Base-by-base conservation (phyloP, 2,888 invertebrate genomes). In the Xylota segnis region DNA sequence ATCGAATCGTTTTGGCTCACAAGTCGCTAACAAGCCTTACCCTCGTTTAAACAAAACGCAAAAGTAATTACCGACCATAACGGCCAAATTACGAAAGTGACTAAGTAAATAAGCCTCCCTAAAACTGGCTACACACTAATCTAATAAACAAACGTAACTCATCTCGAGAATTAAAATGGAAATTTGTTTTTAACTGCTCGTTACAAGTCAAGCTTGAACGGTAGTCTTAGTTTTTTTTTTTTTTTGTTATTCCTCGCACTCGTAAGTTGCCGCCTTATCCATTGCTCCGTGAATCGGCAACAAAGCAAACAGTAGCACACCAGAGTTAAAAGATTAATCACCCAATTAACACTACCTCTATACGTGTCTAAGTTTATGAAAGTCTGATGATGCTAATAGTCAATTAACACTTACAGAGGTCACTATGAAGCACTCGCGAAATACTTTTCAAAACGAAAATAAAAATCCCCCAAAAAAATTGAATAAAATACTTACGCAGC, bases 401-500 rank as follows among this genome's bases (percentile, higher is more conserved):
- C 72, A 65, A 86, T 86, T 81, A 86, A 34, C 86, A 82, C 72
- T 32, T 72, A 32, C 65, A 76, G 72, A 86, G 82, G 76, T 63
- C 86, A 77, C 34, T 47, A 27, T 9, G 37, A 56, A 66, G 27
- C 75, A 34, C 65, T 71, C 34, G 65, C 56, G 76, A 66, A 65
- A 29, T 82, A 59, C 2, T 23, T 74, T 68, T 32, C 0, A 32
- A 65, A 50, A 72, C 12, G n/a, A 66, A 52, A 58, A 54, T 37
- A 70, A 61, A 61, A 65, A 32, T n/a, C 16, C 66, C 23, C 0
- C 16, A 40, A 16, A 23, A 54, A 14, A 43, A n/a, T n/a, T n/a
- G n/a, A 40, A 10, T 37, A n/a, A 58, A 14, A 50, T 90, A 96
- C 97, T 96, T 94, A 98, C 97, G 98, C 98, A 90, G 98, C 96